These are phyloP conservation scores for Sebastes kiyomatsui DNA, from an alignment of 2,797 vertebrate species.

Conservation along the genomic window DNA sequence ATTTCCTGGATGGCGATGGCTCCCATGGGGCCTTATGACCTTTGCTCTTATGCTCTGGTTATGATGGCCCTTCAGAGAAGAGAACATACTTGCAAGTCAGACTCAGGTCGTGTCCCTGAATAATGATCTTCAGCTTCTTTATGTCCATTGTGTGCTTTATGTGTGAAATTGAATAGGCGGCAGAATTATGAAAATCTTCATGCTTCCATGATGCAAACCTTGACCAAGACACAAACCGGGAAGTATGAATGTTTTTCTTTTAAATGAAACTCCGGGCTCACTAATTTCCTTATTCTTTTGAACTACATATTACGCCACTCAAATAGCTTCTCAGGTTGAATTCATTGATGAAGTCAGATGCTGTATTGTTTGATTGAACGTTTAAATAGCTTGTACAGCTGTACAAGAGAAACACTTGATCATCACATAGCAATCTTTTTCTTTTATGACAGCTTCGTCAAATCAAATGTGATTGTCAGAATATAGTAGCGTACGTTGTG, in stretches of 20 bases:
- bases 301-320: constrained; percentile 6
- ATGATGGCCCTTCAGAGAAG: constrained; percentile 65
- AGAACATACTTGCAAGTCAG: constrained; percentile 48
- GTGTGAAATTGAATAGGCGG: constrained; percentile 3
- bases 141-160: constrained; percentile 27
- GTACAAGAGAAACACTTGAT: constrained; percentile 10
- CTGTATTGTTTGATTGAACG: constrained; percentile 17
- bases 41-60: constrained; percentile 63
- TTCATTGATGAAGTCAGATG: constrained; percentile 25
- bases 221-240: background rate
- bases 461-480: constrained; percentile 49
- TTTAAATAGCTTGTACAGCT: background rate
- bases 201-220: background rate
- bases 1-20: constrained; percentile 59
- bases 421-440: background rate
- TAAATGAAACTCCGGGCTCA: background rate
- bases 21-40: constrained; percentile 63
- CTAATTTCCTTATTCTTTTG: constrained; percentile 25
- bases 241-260: constrained; percentile 3
- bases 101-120: constrained; percentile 42
- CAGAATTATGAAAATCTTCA: constrained; percentile 1
- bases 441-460: constrained; percentile 25
- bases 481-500: constrained; percentile 21
- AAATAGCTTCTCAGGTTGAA: constrained; percentile 3
- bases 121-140: constrained; percentile 22